Conservation (phyloP, 1,140 invertebrate genomes). For the Euwallacea fornicatus region DNA sequence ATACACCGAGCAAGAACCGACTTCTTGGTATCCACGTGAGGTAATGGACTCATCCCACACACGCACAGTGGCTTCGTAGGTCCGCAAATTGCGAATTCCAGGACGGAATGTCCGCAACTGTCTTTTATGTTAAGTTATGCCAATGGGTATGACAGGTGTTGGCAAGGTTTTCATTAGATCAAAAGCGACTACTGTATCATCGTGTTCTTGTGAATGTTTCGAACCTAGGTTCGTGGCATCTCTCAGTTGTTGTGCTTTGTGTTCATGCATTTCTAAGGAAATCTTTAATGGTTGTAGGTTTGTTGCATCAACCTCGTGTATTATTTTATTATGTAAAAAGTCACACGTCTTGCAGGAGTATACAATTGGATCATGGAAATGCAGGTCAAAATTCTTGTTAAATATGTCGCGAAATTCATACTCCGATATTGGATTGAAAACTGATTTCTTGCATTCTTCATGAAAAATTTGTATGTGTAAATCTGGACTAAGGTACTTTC, state of each 20-base stretch:
- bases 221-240: background rate
- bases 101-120: slow-evolving; percentile 40
- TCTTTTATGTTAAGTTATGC: slow-evolving; percentile 37
- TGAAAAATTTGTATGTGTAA: no score
- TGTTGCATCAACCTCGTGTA: no score
- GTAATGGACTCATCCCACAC: slow-evolving; percentile 33
- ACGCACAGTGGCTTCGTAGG: slow-evolving; percentile 31
- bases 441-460: no score
- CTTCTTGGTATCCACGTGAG: slow-evolving; percentile 38
- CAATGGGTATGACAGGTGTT: slow-evolving; percentile 30
- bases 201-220: background rate
- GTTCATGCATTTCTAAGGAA: background rate
- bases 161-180: slow-evolving; percentile 40
- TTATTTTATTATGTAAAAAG: no score
- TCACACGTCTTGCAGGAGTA: no score
- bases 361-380: no score
- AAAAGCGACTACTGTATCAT: slow-evolving; percentile 30
- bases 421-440: no score
- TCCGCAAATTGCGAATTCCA: slow-evolving; percentile 31
- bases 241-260: background rate
- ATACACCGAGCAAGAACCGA: slow-evolving; percentile 31
- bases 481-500: no score
- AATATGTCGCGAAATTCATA: no score
- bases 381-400: no score
- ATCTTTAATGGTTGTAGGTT: no score